Base-by-base conservation (phyloP, 2,888 invertebrate genomes). In the Agrypnus murinus region DNA sequence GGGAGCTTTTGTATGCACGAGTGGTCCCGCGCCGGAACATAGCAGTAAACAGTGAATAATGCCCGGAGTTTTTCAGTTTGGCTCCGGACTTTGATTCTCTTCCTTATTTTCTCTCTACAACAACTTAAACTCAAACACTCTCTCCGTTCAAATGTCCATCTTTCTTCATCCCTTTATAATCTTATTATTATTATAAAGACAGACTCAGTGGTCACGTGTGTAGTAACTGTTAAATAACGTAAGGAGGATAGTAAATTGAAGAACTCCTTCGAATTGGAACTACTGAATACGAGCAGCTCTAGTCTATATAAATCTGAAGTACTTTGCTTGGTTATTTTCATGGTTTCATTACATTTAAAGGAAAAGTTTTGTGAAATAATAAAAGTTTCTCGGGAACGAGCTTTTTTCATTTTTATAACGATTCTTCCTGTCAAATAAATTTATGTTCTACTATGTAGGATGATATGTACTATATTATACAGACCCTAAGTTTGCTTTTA, bases 1-100 rank as follows among this genome's bases (percentile, higher is more conserved):
- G 77, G 64, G 72, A 75, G 78, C 79, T 77, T 80, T 80, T 79
- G 78, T 81, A 81, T 81, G 80, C 81, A 81, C 79, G 81, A 81
- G 80, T 81, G 81, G 77, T 72, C 77, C 74, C 75, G 72, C 69
- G 74, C 79, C 81, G 81, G 81, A 81, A 79, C 76, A 75, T 69
- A 73, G 79, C 80, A 78, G 78, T 80, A 79, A 80, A 80, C 77
- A 79, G 79, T 78, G 77, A 75, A 80, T 80, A 79, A 79, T 79
- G 77, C 76, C 77, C 77, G 77, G 77, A 79, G 71, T 77, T 75
- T 77, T 75, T 72, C 72, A 76, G 77, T 79, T 76, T 77, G 77
- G 77, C 76, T 65, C 69, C 74, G 74, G 72, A 73, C 71, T 73
- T 71, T 71, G 66, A 73, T 71, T 70, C 70, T 70, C 70, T 76